These are phyloP conservation scores for Tachycineta bicolor DNA, from an alignment of 2,113 vertebrate genomes.

Conservation along the genomic window DNA sequence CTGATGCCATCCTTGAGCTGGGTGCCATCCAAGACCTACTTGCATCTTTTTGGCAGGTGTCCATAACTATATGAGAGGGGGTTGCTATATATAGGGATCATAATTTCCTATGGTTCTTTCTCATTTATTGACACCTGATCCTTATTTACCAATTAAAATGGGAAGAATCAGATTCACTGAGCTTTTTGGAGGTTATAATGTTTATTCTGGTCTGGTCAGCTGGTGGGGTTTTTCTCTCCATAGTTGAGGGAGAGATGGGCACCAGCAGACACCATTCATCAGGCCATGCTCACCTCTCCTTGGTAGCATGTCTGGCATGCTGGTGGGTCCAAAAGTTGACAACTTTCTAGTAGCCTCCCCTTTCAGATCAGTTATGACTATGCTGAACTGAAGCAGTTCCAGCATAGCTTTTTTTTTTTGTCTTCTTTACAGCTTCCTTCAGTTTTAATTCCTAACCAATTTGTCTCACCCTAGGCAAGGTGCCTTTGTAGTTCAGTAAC, in stretches of 20 bases:
- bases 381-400: neutral
- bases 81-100: neutral
- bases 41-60: neutral
- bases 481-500: neutral
- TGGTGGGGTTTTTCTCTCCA: neutral
- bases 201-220: neutral
- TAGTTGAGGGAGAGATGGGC: neutral
- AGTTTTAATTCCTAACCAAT: neutral
- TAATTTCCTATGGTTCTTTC: neutral
- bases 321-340: neutral
- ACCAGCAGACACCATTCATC: neutral
- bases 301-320: neutral
- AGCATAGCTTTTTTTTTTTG: neutral
- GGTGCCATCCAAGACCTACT: neutral
- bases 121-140: neutral
- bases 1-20: neutral
- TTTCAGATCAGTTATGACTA: neutral
- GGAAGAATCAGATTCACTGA: neutral
- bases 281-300: neutral
- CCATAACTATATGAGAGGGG: neutral
- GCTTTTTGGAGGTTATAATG: neutral
- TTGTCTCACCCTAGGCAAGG: neutral
- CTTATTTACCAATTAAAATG: neutral
- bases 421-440: neutral
- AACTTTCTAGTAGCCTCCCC: neutral